Evolutionary conservation across 2,113 vertebrate species (phyloP), one percentile per base, ranked within the genome.

Genomic region (Myiozetetes cayanensis): DNA sequence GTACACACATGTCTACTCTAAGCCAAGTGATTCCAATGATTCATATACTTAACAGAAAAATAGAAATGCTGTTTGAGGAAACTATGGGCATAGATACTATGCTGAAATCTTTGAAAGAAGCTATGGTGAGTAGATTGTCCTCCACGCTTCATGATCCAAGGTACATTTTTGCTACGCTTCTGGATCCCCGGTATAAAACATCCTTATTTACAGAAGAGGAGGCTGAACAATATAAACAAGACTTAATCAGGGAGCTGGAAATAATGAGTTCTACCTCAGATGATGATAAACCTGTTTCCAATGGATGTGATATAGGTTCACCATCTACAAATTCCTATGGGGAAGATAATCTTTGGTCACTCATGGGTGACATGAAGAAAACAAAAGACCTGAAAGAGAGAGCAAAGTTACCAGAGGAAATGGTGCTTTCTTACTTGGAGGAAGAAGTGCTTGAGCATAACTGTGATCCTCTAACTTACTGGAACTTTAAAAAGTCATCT

Each of bases 11-110:
- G 80, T 99, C 99, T 92, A 99, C 99, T 2, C 98, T 99, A 85
- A 98, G 99, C 94, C 99, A 99, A 95, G 99, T 99, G 89, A 99
- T 99, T 97, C 99, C 99, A 94, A 99, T 99, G 97, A 98, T 99
- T 93, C 99, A 99, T 95, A 99, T 99, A 95, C 99, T 99, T 53
- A 99, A 98, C 91, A 97, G 99, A 66, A 99, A 99, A 93, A 98
- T 99, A 70, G 99, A 99, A 96, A 98, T 99, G 98, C 98, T 99
- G 5, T 99, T 99, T 70, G 98, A 99, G 55, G 99, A 99, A 97
- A 99, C 99, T 0, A 99, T 99, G 98, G 99, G 99, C 93, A 99
- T 99, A 46, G 99, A 99, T 95, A 99, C 98, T 95, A 99, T 99
- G 99, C 98, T 99, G 22, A 98, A 98, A 91, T 99, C 98, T 43